Evolutionary conservation across 2,113 vertebrate species (phyloP).

Genomic region (Chlorodrepanis virens): DNA sequence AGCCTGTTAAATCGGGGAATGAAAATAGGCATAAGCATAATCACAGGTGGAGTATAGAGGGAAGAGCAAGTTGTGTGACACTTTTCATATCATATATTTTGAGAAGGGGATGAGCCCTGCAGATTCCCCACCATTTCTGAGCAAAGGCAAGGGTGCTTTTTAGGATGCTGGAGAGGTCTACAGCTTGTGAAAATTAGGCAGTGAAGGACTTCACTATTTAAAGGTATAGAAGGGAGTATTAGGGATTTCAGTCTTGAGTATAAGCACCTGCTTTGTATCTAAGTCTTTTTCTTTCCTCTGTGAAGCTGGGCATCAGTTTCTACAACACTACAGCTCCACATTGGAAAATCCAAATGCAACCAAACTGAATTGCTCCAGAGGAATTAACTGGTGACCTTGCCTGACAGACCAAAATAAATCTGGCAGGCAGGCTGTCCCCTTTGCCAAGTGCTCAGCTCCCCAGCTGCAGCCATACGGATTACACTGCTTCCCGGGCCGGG

Average conservation of each 20-base stretch:
- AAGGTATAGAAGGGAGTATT: background rate
- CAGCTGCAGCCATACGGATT: constrained; percentile 31
- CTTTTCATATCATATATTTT: background rate
- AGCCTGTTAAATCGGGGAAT: background rate
- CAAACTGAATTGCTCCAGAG: constrained; percentile 13
- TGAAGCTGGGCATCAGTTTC: background rate
- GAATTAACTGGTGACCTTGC: constrained; percentile 58
- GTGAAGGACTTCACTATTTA: background rate
- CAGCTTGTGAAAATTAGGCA: background rate
- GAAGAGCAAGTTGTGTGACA: background rate
- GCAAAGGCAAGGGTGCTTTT: background rate
- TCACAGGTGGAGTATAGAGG: background rate
- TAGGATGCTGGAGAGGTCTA: background rate
- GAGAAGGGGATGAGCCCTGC: background rate
- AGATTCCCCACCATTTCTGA: background rate
- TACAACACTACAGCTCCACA: background rate
- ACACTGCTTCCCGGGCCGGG: background rate
- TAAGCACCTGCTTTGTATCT: background rate
- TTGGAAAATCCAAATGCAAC: background rate
- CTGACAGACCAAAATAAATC: constrained; percentile 52
- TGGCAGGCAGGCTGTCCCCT: constrained; percentile 1
- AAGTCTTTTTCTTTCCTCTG: background rate
- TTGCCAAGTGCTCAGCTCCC: constrained; percentile 32
- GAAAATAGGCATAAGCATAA: background rate
- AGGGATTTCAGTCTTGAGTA: background rate